Percentiles rank a stretch among this genome's conserved stretches.
Evolutionary conservation across 1,140 invertebrate genomes (phyloP).

Genomic region (Cydia pomonella): DNA sequence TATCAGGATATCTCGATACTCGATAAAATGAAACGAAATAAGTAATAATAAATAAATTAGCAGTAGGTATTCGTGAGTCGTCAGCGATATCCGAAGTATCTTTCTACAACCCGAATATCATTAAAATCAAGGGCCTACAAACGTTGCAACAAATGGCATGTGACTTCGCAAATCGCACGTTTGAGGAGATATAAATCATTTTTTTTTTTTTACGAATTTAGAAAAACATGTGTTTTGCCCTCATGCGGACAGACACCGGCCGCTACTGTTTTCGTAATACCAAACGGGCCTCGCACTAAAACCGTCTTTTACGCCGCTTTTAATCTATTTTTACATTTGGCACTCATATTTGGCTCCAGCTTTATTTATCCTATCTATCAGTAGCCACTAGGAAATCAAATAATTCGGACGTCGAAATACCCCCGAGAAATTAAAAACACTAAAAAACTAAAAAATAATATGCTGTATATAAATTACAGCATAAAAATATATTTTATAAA

Average conservation of each 20-base stretch:
- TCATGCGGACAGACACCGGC: constrained; percentile 6
- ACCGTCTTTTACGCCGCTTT: constrained; percentile 45
- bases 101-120: no score
- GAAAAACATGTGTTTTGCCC: background rate
- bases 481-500: constrained; percentile 54
- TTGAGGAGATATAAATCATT: no score
- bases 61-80: no score
- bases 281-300: constrained; percentile 24
- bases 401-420: constrained; percentile 43
- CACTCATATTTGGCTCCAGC: constrained; percentile 42
- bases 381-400: constrained; percentile 41
- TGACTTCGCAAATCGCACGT: no score
- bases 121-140: no score
- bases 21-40: no score
- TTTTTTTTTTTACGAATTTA: no score
- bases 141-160: no score
- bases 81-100: no score
- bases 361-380: constrained; percentile 43
- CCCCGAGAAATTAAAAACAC: constrained; percentile 35
- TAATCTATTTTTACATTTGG: constrained; percentile 62
- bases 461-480: constrained; percentile 63
- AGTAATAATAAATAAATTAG: no score
- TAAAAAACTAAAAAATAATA: constrained; percentile 48
- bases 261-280: background rate
- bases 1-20: background rate